Conservation (phyloP, 2,888 invertebrate species). For the Synanthedon tipuliformis region DNA sequence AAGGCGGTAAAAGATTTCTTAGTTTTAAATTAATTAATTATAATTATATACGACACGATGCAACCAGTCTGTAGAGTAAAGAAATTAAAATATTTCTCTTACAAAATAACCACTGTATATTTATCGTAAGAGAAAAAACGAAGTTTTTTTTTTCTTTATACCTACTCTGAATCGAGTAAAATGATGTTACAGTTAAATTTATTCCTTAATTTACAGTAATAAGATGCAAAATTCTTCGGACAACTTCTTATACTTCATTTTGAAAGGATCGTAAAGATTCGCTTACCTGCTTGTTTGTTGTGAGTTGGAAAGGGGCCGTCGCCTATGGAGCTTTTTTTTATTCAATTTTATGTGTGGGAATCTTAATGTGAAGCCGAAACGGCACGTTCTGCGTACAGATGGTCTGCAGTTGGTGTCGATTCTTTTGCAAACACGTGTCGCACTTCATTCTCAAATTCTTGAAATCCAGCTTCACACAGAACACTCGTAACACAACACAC, state of each 20-base stretch:
- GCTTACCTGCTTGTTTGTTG: conserved; percentile 69
- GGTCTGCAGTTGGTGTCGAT: conserved; percentile 49
- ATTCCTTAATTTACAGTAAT: conserved; percentile 37
- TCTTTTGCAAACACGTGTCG: conserved; percentile 56
- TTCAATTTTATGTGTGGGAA: conserved; percentile 67
- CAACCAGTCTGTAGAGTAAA: too few species aligned
- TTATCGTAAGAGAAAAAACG: conserved; percentile 36
- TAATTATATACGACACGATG: conserved; percentile 15
- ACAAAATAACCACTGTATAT: conserved; percentile 20
- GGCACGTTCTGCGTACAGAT: conserved; percentile 67
- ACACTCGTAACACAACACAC: conserved; percentile 12
- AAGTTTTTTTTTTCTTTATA: conserved; percentile 26
- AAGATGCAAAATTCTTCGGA: conserved; percentile 51
- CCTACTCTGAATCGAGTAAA: conserved; percentile 29
- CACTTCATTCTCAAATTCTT: conserved; percentile 31
- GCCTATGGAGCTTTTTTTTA: conserved; percentile 51
- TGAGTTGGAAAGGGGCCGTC: conserved; percentile 55
- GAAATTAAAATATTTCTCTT: conserved; percentile 12
- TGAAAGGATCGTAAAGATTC: conserved; percentile 59
- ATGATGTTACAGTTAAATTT: conserved; percentile 28
- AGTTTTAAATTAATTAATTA: conserved; percentile 12
- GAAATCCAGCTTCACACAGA: conserved; percentile 14
- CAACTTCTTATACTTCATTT: conserved; percentile 51
- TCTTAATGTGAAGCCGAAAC: conserved; percentile 58
- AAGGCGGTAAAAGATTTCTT: conserved; percentile 10